Percentiles rank a stretch among this genome's conserved stretches.
Evolutionary conservation across 2,888 invertebrate genomes (phyloP).

Genomic region (Ptilodon capucinus): DNA sequence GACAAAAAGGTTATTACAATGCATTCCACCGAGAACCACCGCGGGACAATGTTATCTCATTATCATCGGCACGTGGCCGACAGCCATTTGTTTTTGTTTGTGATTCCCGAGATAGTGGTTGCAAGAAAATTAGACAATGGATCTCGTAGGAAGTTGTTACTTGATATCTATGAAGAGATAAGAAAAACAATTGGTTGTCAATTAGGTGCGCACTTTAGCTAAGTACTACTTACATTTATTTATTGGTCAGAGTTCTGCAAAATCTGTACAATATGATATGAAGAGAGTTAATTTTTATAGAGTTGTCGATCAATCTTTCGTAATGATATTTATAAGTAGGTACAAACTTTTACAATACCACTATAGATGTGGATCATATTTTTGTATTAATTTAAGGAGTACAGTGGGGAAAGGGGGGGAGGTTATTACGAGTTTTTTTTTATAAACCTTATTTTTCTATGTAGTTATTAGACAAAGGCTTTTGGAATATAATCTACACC

Average conservation of each 20-base stretch:
- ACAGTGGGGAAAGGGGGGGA: too few species aligned
- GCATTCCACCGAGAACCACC: conserved; percentile 17
- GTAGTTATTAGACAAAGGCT: too few species aligned
- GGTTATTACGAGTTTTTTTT: too few species aligned
- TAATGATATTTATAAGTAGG: too few species aligned
- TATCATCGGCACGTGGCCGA: conserved; percentile 67
- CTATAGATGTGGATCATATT: too few species aligned
- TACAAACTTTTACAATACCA: too few species aligned
- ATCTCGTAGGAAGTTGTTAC: conserved; percentile 4
- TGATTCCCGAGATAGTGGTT: conserved; percentile 29
- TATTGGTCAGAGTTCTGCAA: background rate
- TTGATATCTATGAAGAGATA: conserved; percentile 1
- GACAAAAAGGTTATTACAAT: conserved; percentile 28
- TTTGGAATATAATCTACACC: too few species aligned
- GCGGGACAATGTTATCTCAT: conserved; percentile 65
- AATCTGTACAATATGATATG: background rate
- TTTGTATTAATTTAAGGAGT: too few species aligned
- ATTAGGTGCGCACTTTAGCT: background rate
- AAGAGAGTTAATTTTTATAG: too few species aligned
- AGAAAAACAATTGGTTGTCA: conserved; percentile 3
- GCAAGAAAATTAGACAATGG: conserved; percentile 14
- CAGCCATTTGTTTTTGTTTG: conserved; percentile 58
- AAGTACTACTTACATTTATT: background rate
- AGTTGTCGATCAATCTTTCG: too few species aligned
- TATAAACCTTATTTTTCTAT: too few species aligned